Evolutionary conservation across 1,140 invertebrate species (phyloP), one percentile per base, ranked within the genome.

Genomic region (Ceratina australensis): DNA sequence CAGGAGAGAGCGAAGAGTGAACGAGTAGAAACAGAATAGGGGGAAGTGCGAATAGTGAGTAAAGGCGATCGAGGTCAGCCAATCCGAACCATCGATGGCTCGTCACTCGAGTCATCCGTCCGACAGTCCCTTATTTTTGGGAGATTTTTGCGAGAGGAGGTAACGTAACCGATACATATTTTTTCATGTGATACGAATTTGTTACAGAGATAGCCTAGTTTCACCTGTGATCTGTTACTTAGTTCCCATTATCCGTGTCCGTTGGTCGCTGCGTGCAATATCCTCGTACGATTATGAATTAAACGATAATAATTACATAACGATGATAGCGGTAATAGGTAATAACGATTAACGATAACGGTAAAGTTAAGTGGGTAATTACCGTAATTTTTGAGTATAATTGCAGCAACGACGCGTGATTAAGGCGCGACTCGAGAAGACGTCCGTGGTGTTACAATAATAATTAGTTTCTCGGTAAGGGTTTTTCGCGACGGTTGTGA

Each of bases 131-230:
- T 84, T 74, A 87, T 72, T 82, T 76, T 78, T 79, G 24, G 59
- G 64, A 86, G 63, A 84, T 76, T 86, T 81, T 83, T 85, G 79
- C 26, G 82, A 81, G 63, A 75, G 71, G 28, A 71, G 73, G 79
- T 80, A 89, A 90, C 87, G 79, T 80, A 89, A 90, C 87, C 71
- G 81, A 89, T 86, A 88, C 87, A 90, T 89, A 89, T 89, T 88
- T 87, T 88, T 90, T 89, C 80, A 88, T 90, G 89, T 90, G 89
- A 90, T 90, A 90, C 84, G 86, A 89, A 88, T 88, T 89, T 89
- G 79, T 88, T 89, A 88, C 82, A 89, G 83, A 89, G 78, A 78
- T 88, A 88, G 87, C 85, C 80, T 90, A 89, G 82, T 89, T 87
- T 87, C 54, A 89, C 87, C 88, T 90, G 89, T 90, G 89, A 90